phyloP scores from a whole-genome alignment of 2,888 invertebrate species.

The Willowsia nigromaculata region DNA sequence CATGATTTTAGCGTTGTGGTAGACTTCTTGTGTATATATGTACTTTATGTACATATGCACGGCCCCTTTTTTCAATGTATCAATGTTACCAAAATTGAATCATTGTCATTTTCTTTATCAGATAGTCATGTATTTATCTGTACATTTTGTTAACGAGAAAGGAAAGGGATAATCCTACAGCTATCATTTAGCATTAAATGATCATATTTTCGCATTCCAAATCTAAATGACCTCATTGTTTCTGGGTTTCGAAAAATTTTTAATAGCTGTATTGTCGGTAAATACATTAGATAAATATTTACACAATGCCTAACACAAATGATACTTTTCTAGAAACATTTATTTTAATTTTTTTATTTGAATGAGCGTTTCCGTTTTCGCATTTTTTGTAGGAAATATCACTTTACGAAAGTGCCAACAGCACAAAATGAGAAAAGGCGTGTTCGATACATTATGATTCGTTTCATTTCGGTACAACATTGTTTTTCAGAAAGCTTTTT shows the following conservation, averaged over 20 bases:
- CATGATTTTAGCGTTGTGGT: no score
- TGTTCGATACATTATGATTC: background rate
- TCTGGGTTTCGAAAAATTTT: background rate
- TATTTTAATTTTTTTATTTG: slow-evolving; percentile 28
- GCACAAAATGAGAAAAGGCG: background rate
- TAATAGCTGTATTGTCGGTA: background rate
- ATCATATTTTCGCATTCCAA: background rate
- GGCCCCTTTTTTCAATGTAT: no score
- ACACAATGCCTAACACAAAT: background rate
- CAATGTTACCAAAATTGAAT: no score
- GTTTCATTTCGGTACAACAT: background rate
- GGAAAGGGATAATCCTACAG: background rate
- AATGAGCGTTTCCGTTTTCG: slow-evolving; percentile 32
- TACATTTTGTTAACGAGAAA: no score
- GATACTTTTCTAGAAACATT: background rate
- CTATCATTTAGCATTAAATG: background rate
- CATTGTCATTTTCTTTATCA: background rate
- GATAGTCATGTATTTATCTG: background rate
- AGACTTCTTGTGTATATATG: no score
- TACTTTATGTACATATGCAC: no score
- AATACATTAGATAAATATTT: background rate
- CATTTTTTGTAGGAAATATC: slow-evolving; percentile 27
- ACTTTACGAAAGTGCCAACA: background rate
- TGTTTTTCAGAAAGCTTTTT: background rate
- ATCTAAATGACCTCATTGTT: background rate